phyloP scores from a whole-genome alignment of 2,888 invertebrate species.

The Hirudinaria manillensis region DNA sequence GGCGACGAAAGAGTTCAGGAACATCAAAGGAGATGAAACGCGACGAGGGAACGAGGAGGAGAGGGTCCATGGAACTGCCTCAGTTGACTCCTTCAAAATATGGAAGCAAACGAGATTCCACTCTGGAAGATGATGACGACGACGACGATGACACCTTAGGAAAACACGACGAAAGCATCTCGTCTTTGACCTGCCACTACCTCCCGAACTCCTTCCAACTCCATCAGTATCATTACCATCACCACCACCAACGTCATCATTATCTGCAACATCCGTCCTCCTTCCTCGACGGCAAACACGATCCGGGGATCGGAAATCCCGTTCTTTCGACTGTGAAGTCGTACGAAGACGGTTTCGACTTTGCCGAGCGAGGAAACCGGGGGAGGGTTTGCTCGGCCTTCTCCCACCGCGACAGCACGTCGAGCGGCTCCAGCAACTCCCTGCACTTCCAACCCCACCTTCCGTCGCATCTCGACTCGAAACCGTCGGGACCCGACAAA shows the following conservation, averaged over 20 bases:
- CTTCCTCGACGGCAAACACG: no score
- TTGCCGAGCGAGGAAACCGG: no score
- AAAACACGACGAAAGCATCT: background rate
- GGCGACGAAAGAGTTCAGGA: conserved; percentile 16
- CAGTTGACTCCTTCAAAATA: conserved; percentile 13
- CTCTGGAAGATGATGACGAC: background rate
- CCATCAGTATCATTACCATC: background rate
- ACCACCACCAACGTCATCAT: background rate
- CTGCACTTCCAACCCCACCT: no score
- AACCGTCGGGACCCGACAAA: conserved; percentile 10
- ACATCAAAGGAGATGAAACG: background rate
- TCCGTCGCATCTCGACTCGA: background rate
- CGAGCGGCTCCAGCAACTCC: no score
- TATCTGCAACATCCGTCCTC: background rate
- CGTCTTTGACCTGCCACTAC: no score
- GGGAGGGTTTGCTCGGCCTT: no score
- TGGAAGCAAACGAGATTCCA: conserved; percentile 23
- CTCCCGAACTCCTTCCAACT: background rate
- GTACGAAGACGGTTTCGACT: no score
- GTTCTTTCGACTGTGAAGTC: no score
- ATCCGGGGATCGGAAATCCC: no score
- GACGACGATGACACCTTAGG: background rate
- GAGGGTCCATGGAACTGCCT: conserved; percentile 14
- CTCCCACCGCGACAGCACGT: no score
- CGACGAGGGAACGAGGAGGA: background rate